Evolutionary conservation across 1,140 invertebrate species (phyloP), one percentile per base, ranked within the genome.

Genomic region (Rhopalosiphum maidis): DNA sequence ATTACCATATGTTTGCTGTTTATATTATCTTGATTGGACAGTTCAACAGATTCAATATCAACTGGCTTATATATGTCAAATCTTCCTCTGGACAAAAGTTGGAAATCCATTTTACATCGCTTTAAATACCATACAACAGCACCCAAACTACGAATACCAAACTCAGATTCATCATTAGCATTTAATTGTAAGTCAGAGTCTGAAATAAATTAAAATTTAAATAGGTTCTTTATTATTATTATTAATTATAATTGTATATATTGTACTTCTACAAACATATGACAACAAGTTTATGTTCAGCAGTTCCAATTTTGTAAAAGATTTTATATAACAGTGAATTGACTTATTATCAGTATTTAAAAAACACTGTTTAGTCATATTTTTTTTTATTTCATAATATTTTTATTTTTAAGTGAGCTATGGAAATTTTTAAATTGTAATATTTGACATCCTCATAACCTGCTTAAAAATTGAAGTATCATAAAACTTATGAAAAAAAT

Each of bases 51-150:
- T 51, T 93, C 92, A 87, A 90, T 95, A 95, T 99, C 98, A 0
- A 97, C 96, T 0, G 99, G 98, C n/a, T 95, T 94, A 95, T 99
- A 99, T 2, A 96, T 94, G 94, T 97, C 96, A 95, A 99, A 99
- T 90, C 97, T 96, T 68, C 96, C 96, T 96, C 99, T 97, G 1
- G 97, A 97, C 68, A 99, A 94, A 18, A 99, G 95, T 95, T 99
- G 98, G 93, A 98, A 97, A 95, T 99, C 99, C 54, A 99, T 95
- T 21, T 98, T 95, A 95, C 97, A 98, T 48, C 97, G 95, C 94
- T 97, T 96, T 30, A 99, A 96, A 95, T 98, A 99, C 95, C 97
- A 97, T 5, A 98, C 96, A 91, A 98, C 97, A 55, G 97, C 98
- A 82, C 98, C 98, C 25, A 99, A 95, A 8, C 97, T 96, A 95